These are phyloP conservation scores for Hypomecis atomaria DNA, from an alignment of 2,888 invertebrate species.

Conservation along the genomic window DNA sequence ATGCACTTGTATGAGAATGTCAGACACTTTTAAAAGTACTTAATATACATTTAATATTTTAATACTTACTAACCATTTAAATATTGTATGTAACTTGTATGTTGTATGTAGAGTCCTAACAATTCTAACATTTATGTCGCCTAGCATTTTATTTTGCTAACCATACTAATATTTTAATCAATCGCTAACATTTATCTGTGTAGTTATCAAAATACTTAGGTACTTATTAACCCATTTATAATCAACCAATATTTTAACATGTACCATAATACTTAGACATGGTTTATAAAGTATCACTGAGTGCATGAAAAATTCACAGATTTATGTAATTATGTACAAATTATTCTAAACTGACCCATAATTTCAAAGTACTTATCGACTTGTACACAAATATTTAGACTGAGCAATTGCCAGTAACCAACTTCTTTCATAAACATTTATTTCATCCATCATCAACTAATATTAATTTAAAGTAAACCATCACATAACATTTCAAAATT, in stretches of 20 bases:
- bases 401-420: slow-evolving; percentile 31
- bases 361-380: slow-evolving; percentile 46
- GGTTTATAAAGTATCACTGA: slow-evolving; percentile 18
- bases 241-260: slow-evolving; percentile 8
- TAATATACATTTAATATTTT: background rate
- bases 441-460: slow-evolving; percentile 34
- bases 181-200: background rate
- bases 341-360: slow-evolving; percentile 66
- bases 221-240: slow-evolving; percentile 1
- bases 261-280: slow-evolving; percentile 9
- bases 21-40: slow-evolving; percentile 10
- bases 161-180: slow-evolving; percentile 9
- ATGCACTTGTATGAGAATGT: slow-evolving; percentile 26
- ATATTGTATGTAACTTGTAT: slow-evolving; percentile 24
- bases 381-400: slow-evolving; percentile 27
- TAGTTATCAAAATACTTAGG: background rate
- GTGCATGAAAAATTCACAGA: slow-evolving; percentile 31
- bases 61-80: slow-evolving; percentile 10
- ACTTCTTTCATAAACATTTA: slow-evolving; percentile 18
- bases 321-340: slow-evolving; percentile 27
- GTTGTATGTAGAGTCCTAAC: slow-evolving; percentile 29
- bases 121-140: slow-evolving; percentile 24
- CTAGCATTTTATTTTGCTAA: slow-evolving; percentile 32
- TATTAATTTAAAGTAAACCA: slow-evolving; percentile 32
- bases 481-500: slow-evolving; percentile 46